Conservation (phyloP, 2,113 vertebrate genomes). For the Chaetorhynchus papuensis region DNA sequence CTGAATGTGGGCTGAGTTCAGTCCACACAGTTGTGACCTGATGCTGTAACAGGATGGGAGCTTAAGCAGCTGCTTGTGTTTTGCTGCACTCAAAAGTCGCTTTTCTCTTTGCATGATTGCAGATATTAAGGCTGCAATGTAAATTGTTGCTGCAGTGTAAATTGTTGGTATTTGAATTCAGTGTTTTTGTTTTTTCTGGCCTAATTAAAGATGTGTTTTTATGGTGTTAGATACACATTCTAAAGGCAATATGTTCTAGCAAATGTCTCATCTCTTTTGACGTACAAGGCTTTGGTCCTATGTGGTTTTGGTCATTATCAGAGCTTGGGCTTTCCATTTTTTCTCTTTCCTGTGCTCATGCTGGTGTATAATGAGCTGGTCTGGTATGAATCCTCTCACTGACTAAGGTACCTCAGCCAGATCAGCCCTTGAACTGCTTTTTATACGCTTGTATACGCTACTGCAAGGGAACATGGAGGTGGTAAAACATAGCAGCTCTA, state of each 20-base stretch:
- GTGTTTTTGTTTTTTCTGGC: not conserved
- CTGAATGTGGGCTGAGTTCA: not conserved
- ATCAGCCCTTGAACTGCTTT: not conserved
- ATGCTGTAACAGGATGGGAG: not conserved
- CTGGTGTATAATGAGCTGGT: not conserved
- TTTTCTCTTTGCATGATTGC: not conserved
- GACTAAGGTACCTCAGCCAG: not conserved
- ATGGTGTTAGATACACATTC: not conserved
- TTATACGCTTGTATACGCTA: not conserved
- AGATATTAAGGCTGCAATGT: not conserved
- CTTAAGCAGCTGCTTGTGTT: not conserved
- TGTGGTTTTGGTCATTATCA: not conserved
- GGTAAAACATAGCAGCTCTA: not conserved
- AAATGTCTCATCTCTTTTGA: not conserved
- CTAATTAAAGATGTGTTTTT: not conserved
- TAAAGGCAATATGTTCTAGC: not conserved
- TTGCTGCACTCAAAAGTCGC: not conserved
- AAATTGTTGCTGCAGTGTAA: not conserved
- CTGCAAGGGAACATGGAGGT: not conserved
- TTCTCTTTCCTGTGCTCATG: not conserved
- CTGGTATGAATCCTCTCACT: not conserved
- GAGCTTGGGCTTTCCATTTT: not conserved
- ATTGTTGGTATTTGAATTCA: not conserved
- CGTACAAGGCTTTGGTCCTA: accelerated
- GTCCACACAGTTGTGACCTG: not conserved